Evolutionary conservation across 2,113 vertebrate genomes (phyloP), one percentile per base, ranked within the genome.

Genomic region (Apteryx owenii): DNA sequence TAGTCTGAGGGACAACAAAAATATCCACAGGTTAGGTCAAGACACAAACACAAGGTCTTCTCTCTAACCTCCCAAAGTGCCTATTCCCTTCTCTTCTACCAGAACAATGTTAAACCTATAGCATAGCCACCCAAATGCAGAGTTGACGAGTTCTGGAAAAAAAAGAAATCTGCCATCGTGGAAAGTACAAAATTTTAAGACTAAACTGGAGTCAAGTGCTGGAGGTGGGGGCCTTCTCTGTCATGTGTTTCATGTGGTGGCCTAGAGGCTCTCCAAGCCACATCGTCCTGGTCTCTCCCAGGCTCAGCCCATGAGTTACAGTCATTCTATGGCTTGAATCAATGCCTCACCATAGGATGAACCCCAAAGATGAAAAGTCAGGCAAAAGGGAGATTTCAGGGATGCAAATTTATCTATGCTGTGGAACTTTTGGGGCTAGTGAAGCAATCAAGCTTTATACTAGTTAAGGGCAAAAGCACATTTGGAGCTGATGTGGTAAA

Each of bases 1-100:
- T 99, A 99, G 97, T 99, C 99, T 99, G 98, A 46, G 82, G 61
- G 48, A 29, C 20, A 94, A 42, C n/a, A 76, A 42, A 10, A 69
- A 42, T 29, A 51, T 3, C 8, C 61, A 21, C 0, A 9, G 14
- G 3, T 91, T 10, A 88, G 22, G n/a, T 3, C n/a, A 4, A 71
- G 73, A 6, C n/a, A 14, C 3, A 12, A 38, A 17, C 33, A 7
- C 36, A 5, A n/a, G 15, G 38, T 21, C 7, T 62, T 31, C n/a
- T 28, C 23, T n/a, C 44, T 28, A 36, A 8, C 50, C 31, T 53
- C n/a, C 51, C n/a, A 18, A 10, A 14, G 46, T 6, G 3, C 10
- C 65, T 36, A 5, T 36, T 42, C 21, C 33, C 11, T 25, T n/a
- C 31, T 26, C 33, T 73, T 29, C 23, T 10, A 20, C 51, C 71